phyloP scores from a whole-genome alignment of 2,113 vertebrate species.

The Lagopus leucura region DNA sequence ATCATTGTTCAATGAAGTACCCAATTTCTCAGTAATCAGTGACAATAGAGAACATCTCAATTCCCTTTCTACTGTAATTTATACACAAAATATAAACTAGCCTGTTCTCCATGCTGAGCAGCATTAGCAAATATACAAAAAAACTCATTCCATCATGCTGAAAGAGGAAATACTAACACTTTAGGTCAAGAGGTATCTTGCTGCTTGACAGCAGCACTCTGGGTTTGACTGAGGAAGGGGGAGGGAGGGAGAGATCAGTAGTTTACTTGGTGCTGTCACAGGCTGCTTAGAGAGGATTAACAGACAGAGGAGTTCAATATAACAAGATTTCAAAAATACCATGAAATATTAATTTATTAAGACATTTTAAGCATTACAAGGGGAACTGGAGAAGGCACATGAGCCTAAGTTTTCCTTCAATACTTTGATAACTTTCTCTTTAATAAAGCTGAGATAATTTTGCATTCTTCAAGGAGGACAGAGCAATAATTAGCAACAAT shows the following conservation, averaged over 20 bases:
- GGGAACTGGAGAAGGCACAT: background rate
- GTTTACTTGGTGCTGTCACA: background rate
- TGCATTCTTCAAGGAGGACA: background rate
- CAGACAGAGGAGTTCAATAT: background rate
- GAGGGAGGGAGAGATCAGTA: background rate
- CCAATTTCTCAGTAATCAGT: background rate
- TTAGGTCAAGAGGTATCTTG: background rate
- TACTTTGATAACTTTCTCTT: background rate
- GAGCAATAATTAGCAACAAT: background rate
- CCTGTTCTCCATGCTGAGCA: background rate
- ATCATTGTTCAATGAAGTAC: background rate
- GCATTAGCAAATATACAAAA: background rate
- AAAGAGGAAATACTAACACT: background rate
- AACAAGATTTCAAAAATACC: background rate
- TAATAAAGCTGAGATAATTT: background rate
- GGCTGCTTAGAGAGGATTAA: background rate
- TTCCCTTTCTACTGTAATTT: background rate
- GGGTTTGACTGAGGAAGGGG: background rate
- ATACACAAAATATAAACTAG: background rate
- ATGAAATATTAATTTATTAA: background rate
- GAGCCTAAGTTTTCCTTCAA: background rate
- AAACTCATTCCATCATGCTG: fast-evolving
- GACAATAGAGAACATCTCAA: background rate
- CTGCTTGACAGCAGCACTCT: background rate
- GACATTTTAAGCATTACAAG: background rate